A percentile compares a stretch with the other conserved stretches of the same genome.
phyloP scores from a whole-genome alignment of 2,888 invertebrate species.

The Eledone cirrhosa region DNA sequence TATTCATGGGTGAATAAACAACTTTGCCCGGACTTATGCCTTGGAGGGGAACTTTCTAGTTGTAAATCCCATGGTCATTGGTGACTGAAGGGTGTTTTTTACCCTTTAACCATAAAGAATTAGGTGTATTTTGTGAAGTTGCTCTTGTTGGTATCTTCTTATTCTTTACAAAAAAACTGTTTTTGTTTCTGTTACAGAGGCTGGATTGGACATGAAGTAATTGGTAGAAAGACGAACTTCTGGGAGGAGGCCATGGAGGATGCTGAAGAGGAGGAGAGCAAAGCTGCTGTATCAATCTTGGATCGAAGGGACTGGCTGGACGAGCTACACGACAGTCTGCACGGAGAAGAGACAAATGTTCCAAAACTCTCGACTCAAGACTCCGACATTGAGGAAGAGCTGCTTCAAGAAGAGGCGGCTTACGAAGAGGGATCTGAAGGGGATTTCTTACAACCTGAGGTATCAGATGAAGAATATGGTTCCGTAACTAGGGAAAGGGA shows the following conservation, averaged over 20 bases:
- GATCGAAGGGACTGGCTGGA: background rate
- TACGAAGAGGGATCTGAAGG: background rate
- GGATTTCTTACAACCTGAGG: background rate
- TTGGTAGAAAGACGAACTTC: conserved; percentile 29
- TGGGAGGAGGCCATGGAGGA: background rate
- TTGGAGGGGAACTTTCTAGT: too few species aligned
- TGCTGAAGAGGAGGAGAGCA: background rate
- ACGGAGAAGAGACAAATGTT: background rate
- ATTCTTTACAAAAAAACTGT: too few species aligned
- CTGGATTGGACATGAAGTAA: conserved; percentile 46
- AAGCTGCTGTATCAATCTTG: background rate
- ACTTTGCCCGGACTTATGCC: too few species aligned
- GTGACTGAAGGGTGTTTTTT: too few species aligned
- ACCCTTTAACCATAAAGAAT: too few species aligned
- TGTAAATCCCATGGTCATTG: too few species aligned
- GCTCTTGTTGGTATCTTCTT: too few species aligned
- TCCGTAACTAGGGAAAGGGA: too few species aligned
- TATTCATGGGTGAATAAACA: too few species aligned
- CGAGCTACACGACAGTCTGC: background rate
- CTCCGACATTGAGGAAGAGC: background rate
- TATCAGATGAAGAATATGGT: background rate
- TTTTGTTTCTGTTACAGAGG: conserved; percentile 39
- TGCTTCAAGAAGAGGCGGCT: background rate
- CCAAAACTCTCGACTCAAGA: background rate
- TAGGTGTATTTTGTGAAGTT: too few species aligned